phyloP scores from a whole-genome alignment of 2,113 vertebrate genomes.

The Lathamus discolor region DNA sequence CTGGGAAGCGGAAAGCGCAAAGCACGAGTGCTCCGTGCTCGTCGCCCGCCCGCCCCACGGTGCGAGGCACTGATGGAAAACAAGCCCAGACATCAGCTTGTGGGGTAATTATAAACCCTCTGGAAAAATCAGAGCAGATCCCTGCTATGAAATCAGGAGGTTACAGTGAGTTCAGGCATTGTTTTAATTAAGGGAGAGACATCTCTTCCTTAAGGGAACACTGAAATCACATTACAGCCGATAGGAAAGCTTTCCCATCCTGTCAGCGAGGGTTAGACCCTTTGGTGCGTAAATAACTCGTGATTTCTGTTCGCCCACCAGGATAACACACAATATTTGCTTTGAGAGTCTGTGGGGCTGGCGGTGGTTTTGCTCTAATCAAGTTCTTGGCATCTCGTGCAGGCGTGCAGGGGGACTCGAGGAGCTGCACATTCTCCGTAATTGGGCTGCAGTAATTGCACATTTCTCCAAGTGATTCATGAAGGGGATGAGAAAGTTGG shows the following conservation, averaged over 20 bases:
- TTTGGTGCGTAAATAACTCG: slow-evolving; percentile 64
- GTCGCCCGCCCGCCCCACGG: background rate
- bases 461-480: slow-evolving; percentile 64
- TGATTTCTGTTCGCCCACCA: slow-evolving; percentile 48
- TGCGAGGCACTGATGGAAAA: background rate
- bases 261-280: slow-evolving; percentile 71
- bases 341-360: slow-evolving; percentile 39
- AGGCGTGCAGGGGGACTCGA: slow-evolving; percentile 52
- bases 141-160: slow-evolving; percentile 28
- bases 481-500: slow-evolving; percentile 37
- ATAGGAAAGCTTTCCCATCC: slow-evolving; percentile 64
- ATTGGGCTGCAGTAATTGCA: slow-evolving; percentile 65
- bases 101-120: background rate
- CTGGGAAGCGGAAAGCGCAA: fast-evolving
- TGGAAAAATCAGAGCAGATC: slow-evolving; percentile 43
- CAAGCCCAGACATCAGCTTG: background rate
- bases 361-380: slow-evolving; percentile 52
- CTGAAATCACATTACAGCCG: slow-evolving; percentile 23
- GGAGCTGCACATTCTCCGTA: slow-evolving; percentile 63
- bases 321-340: slow-evolving; percentile 60
- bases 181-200: slow-evolving; percentile 76
- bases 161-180: slow-evolving; percentile 67
- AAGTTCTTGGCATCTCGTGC: slow-evolving; percentile 64
- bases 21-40: background rate
- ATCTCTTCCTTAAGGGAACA: slow-evolving; percentile 65